These are phyloP conservation scores for Tetraodon nigroviridis DNA, from an alignment of 2,113 vertebrate genomes.

Conservation along the genomic window DNA sequence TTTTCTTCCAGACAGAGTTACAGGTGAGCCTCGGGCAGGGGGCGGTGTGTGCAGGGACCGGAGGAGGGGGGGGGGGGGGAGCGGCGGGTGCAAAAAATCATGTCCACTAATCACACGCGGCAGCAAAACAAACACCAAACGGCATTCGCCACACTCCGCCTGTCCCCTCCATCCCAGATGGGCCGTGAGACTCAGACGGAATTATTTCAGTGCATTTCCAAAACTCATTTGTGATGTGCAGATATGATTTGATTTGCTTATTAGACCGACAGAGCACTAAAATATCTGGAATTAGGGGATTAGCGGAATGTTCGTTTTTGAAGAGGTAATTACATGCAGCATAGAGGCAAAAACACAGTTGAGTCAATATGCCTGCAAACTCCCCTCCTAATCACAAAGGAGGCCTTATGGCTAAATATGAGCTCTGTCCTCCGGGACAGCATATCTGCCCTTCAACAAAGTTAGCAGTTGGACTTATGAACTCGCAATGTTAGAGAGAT, in stretches of 20 bases:
- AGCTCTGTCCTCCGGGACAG: slow-evolving; percentile 64
- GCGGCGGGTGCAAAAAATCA: slow-evolving; percentile 16
- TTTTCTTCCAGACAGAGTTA: slow-evolving; percentile 99
- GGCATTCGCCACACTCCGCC: slow-evolving; percentile 22
- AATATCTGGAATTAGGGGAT: slow-evolving; percentile 77
- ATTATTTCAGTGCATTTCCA: slow-evolving; percentile 68
- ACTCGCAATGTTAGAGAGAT: slow-evolving; percentile 71
- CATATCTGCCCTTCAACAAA: slow-evolving; percentile 78
- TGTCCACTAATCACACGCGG: slow-evolving; percentile 36
- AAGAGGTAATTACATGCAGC: slow-evolving; percentile 72
- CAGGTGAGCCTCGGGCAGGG: slow-evolving; percentile 79
- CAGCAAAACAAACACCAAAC: slow-evolving; percentile 59
- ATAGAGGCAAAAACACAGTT: slow-evolving; percentile 64
- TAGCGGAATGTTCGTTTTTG: slow-evolving; percentile 70
- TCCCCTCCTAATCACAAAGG: slow-evolving; percentile 67
- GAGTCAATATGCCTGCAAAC: slow-evolving; percentile 70
- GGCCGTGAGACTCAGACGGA: slow-evolving; percentile 64
- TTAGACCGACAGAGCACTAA: slow-evolving; percentile 73
- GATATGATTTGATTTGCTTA: slow-evolving; percentile 77
- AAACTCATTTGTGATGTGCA: slow-evolving; percentile 74
- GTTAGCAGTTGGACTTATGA: slow-evolving; percentile 75
- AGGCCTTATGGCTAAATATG: slow-evolving; percentile 74
- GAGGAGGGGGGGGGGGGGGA: no score
- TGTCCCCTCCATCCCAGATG: slow-evolving; percentile 43
- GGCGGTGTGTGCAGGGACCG: background rate